Conservation (phyloP, 2,797 vertebrate species). For the Coendou prehensilis region DNA sequence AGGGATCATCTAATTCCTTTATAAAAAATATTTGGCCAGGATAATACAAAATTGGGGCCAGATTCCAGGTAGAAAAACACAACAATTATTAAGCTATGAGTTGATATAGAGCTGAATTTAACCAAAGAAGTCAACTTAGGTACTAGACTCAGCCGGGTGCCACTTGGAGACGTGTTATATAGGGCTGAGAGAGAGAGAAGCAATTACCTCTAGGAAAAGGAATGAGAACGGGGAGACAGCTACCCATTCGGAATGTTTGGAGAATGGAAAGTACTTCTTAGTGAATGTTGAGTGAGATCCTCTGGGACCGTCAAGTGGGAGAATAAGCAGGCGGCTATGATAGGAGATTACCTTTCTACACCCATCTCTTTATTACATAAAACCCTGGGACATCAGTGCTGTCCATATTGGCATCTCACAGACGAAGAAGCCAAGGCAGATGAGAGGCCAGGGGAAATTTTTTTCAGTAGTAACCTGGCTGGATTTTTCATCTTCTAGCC, state of each 20-base stretch:
- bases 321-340: neutral
- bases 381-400: neutral
- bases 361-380: neutral
- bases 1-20: neutral
- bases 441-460: neutral
- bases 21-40: neutral
- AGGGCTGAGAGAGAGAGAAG: neutral
- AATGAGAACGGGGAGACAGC: neutral
- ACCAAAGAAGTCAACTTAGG: neutral
- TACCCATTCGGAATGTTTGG: neutral
- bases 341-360: neutral
- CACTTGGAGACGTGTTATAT: neutral
- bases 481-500: neutral
- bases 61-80: constrained; percentile 9
- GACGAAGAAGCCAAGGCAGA: neutral
- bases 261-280: neutral
- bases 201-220: neutral
- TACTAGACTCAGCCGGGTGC: neutral
- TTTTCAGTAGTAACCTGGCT: neutral
- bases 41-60: neutral
- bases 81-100: neutral
- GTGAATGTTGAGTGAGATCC: neutral
- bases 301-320: neutral
- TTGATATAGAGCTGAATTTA: neutral
- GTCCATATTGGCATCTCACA: neutral